Percentiles rank a stretch among this genome's conserved stretches.
Conservation (phyloP, 2,888 invertebrate species). For the Ceramica pisi region DNA sequence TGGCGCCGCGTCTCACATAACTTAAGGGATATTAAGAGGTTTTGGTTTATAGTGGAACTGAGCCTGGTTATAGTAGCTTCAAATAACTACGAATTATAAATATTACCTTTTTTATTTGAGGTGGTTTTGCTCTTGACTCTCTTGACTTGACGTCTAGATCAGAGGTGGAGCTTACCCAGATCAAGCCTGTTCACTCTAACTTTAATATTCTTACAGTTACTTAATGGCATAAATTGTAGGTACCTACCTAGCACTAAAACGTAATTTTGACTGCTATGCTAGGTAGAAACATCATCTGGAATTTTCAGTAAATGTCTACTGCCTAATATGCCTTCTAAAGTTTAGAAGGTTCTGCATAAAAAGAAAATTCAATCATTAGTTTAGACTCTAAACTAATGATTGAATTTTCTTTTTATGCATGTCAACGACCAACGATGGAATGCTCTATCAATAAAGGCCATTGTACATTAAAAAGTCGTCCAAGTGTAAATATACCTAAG, state of each 20-base stretch:
- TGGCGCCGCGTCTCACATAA: background rate
- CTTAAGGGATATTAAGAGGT: background rate
- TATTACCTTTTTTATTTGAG: too few species aligned
- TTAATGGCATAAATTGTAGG: too few species aligned
- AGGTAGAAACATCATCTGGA: too few species aligned
- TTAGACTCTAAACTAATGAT: background rate
- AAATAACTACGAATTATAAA: background rate
- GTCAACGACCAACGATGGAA: background rate
- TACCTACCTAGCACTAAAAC: too few species aligned
- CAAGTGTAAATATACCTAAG: conserved; percentile 2
- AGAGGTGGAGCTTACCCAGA: too few species aligned
- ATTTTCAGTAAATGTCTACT: background rate
- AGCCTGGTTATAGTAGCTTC: background rate
- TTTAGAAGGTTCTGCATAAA: too few species aligned
- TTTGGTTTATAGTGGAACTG: background rate
- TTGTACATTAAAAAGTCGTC: background rate
- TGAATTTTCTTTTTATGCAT: background rate
- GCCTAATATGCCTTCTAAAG: background rate
- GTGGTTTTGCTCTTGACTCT: too few species aligned
- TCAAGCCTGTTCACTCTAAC: too few species aligned
- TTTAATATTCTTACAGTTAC: too few species aligned
- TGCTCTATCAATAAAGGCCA: background rate
- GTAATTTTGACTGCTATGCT: background rate
- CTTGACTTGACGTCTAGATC: too few species aligned
- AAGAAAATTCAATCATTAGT: too few species aligned